phyloP scores from a whole-genome alignment of 2,888 invertebrate genomes.

The Drosophila seclusa region DNA sequence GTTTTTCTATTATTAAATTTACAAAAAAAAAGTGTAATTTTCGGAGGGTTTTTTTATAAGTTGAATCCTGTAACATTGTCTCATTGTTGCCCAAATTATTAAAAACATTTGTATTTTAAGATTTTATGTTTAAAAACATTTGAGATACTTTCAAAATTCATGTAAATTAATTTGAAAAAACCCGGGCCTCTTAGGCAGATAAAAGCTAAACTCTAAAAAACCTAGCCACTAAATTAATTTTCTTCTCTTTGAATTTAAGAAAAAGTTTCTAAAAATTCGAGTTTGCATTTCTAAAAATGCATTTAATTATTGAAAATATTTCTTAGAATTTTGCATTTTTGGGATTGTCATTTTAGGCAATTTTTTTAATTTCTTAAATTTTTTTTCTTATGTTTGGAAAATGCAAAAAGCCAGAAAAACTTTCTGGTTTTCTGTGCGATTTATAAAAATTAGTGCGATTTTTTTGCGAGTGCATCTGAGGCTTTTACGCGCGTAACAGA shows the following conservation, averaged over 20 bases:
- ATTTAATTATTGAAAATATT: no score
- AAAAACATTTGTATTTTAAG: no score
- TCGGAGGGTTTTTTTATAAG: neutral
- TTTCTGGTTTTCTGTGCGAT: neutral
- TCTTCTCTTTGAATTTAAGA: no score
- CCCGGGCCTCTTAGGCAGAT: no score
- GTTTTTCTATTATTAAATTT: neutral
- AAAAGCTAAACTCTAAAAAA: no score
- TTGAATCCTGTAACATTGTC: neutral
- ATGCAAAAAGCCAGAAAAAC: neutral
- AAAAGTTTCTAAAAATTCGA: neutral
- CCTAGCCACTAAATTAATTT: no score
- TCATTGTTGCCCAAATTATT: neutral
- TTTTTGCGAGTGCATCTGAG: conserved; percentile 25
- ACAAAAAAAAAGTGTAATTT: neutral
- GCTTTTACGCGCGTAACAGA: conserved; percentile 10
- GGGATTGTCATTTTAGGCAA: no score
- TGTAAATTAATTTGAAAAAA: no score
- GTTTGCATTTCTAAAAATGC: neutral
- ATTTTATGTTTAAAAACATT: no score
- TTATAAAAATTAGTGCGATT: neutral
- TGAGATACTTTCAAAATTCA: no score
- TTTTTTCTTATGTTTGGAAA: neutral
- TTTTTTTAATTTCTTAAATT: no score
- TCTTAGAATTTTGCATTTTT: no score